phyloP scores from a whole-genome alignment of 2,888 invertebrate species.

The Parthenolecanium corni region DNA sequence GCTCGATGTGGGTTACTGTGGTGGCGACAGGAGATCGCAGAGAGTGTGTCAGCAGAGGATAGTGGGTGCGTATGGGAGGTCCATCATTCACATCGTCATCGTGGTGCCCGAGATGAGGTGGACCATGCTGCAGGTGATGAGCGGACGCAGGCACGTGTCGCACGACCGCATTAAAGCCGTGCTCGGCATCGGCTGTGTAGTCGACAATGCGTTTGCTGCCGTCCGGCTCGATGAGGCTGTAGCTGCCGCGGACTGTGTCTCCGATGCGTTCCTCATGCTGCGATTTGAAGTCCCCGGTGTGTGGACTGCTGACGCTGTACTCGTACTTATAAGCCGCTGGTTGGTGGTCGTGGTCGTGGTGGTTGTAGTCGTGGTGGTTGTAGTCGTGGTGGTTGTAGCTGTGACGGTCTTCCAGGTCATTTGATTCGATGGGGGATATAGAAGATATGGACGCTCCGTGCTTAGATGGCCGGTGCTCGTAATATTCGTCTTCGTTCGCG shows the following conservation, averaged over 20 bases:
- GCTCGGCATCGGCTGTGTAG: slow-evolving; percentile 32
- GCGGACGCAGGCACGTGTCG: neutral
- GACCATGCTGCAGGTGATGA: neutral
- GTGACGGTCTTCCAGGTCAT: neutral
- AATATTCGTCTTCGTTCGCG: too few relatives aligned
- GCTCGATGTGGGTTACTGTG: neutral
- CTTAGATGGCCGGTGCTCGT: too few relatives aligned
- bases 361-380: neutral
- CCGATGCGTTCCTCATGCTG: slow-evolving; percentile 33
- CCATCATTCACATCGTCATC: too few relatives aligned
- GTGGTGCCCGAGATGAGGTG: neutral
- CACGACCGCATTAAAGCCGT: slow-evolving; percentile 33
- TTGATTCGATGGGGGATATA: too few relatives aligned
- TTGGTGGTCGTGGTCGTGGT: slow-evolving; percentile 9
- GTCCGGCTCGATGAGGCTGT: slow-evolving; percentile 33
- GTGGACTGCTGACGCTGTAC: slow-evolving; percentile 13
- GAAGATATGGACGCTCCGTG: too few relatives aligned
- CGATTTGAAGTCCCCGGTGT: slow-evolving; percentile 33
- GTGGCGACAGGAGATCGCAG: neutral
- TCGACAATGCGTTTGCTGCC: slow-evolving; percentile 33
- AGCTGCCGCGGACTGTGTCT: slow-evolving; percentile 33
- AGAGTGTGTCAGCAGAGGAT: neutral
- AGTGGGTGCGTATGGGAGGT: neutral
- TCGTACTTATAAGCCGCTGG: slow-evolving; percentile 1
- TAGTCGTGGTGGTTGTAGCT: too few relatives aligned